A percentile compares a stretch with the other conserved stretches of the same genome.
Conservation (phyloP, 2,888 invertebrate genomes). For the Diabrotica balteata region DNA sequence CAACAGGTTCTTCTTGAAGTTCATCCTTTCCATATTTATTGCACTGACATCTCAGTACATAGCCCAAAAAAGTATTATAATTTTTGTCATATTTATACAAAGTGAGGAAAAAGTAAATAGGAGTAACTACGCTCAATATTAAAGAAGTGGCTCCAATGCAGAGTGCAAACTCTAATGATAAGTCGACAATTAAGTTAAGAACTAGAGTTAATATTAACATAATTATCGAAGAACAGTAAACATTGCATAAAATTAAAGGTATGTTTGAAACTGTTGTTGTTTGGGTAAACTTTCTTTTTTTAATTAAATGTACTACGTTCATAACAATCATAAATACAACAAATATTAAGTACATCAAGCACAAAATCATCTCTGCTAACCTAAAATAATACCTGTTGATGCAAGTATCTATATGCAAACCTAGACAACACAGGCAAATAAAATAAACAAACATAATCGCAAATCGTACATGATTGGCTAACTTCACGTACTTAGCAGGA, state of each 20-base stretch:
- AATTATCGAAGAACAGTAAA: slow-evolving; percentile 21
- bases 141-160: not conserved
- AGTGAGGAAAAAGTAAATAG: slow-evolving; percentile 32
- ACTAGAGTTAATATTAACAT: slow-evolving; percentile 12
- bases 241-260: slow-evolving; percentile 27
- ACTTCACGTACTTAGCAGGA: slow-evolving; percentile 19
- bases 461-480: slow-evolving; percentile 20
- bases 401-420: slow-evolving; percentile 20
- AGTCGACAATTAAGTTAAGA: not conserved
- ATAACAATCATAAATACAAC: slow-evolving; percentile 31
- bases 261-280: slow-evolving; percentile 15
- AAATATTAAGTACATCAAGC: slow-evolving; percentile 23
- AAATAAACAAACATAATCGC: slow-evolving; percentile 20
- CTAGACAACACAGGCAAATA: slow-evolving; percentile 12
- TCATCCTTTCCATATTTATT: slow-evolving; percentile 29
- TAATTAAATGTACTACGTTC: slow-evolving; percentile 31
- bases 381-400: not conserved
- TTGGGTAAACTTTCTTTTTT: slow-evolving; percentile 22
- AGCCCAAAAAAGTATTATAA: slow-evolving; percentile 28
- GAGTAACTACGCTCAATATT: slow-evolving; percentile 24
- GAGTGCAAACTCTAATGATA: not conserved
- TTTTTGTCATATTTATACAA: slow-evolving; percentile 30
- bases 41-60: slow-evolving; percentile 28
- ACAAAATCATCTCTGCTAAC: slow-evolving; percentile 16
- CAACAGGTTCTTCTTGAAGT: slow-evolving; percentile 30